Evolutionary conservation across 2,797 vertebrate genomes (phyloP).

Genomic region (Cyprinodon diabolis): DNA sequence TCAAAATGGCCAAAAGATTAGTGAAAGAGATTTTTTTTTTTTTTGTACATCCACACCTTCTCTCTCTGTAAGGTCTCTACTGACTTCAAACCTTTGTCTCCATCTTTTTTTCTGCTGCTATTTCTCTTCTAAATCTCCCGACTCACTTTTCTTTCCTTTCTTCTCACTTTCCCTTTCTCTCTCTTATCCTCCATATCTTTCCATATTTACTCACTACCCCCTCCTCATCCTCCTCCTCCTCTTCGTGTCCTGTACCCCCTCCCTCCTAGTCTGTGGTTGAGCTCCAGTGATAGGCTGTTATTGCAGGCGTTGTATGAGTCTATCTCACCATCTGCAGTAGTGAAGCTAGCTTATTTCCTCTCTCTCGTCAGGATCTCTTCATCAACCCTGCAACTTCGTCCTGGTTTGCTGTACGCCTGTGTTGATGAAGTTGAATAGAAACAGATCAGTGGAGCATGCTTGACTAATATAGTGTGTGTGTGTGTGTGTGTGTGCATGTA

Average conservation of each 20-base stretch:
- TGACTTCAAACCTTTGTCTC: constrained; percentile 35
- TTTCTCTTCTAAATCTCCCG: constrained; percentile 43
- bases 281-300: constrained; percentile 79
- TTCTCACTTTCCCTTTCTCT: constrained; percentile 38
- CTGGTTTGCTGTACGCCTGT: constrained; percentile 40
- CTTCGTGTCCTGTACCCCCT: constrained; percentile 16
- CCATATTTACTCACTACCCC: constrained; percentile 67
- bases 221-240: constrained; percentile 7
- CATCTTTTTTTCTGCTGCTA: constrained; percentile 19
- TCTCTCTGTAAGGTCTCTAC: constrained; percentile 15
- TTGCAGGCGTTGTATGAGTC: constrained; percentile 74
- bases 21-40: constrained; percentile 24
- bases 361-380: constrained; percentile 71
- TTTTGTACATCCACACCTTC: constrained; percentile 15
- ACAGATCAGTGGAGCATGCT: constrained; percentile 57
- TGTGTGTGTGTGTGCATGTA: constrained; percentile 43
- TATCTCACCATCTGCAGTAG: constrained; percentile 81
- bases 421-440: constrained; percentile 44
- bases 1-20: constrained; percentile 32
- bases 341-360: constrained; percentile 71
- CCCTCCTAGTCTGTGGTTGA: constrained; percentile 59
- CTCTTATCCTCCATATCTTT: constrained; percentile 64
- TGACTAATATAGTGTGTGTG: constrained; percentile 31
- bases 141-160: constrained; percentile 40
- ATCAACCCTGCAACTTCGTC: constrained; percentile 67